Evolutionary conservation across 2,113 vertebrate species (phyloP), one percentile per base, ranked within the genome.

Genomic region (Hiodon alosoides): DNA sequence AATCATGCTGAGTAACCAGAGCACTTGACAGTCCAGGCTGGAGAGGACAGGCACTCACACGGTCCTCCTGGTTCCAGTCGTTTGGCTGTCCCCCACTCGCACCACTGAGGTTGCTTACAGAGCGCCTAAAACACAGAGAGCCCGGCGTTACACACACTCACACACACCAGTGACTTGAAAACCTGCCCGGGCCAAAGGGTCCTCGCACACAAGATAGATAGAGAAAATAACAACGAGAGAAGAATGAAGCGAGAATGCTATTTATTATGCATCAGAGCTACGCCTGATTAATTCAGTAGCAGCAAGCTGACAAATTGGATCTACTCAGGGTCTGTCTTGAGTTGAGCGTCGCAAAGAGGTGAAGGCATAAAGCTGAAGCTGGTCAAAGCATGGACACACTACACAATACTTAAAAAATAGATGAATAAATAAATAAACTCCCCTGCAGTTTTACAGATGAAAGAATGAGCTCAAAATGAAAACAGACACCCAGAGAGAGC

Each of bases 41-140:
- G 17, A 71, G 31, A 48, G 11, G 73, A 59, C 17, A 68, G 8
- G 14, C 16, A 5, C 95, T 94, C 83, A 97, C 95, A 6, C 91
- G 90, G 79, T 95, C 90, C 60, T 96, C 88, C 76, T 94, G 89
- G 84, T 89, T 93, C 95, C 96, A 99, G 79, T 95, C 94, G 64
- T 90, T 93, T 0, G 89, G 79, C 7, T 93, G 89, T 79, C 93
- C 91, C 81, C 91, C 90, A 0, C 92, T 95, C 55, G 93, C 91
- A 80, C 91, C 94, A 0, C 94, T 96, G 78, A 95, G 84, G 86
- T 93, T 95, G 84, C 93, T 95, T 81, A 92, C 93, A 0, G 94
- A 92, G 85, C 91, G 92, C 78, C 97, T 99, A 89, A 0, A 55
- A 84, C 71, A 81, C 14, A 82, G 57, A 67, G 53, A 64, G 65